Evolutionary conservation across 1,140 invertebrate species (phyloP).

Genomic region (Prorops nasuta): DNA sequence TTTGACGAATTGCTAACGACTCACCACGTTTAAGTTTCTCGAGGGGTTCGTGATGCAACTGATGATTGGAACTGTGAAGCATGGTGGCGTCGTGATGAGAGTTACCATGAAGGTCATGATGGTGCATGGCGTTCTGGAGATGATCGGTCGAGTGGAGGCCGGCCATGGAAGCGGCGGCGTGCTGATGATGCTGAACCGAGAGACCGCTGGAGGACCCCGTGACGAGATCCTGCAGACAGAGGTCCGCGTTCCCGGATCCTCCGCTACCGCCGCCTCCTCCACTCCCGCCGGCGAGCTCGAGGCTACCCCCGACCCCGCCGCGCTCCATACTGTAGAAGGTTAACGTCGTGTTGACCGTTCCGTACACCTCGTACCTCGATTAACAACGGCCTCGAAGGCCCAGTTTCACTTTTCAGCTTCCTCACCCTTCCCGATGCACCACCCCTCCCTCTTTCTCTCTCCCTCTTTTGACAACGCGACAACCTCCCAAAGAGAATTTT

Average conservation of each 20-base stretch:
- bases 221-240: slow-evolving; percentile 74
- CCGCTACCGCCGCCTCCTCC: slow-evolving; percentile 61
- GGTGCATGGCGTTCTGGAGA: slow-evolving; percentile 56
- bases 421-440: too few species aligned
- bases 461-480: too few species aligned
- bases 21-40: slow-evolving; percentile 82
- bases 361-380: slow-evolving; percentile 16
- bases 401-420: too few species aligned
- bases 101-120: slow-evolving; percentile 62
- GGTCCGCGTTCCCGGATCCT: slow-evolving; percentile 63
- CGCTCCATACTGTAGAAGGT: slow-evolving; percentile 56
- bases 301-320: slow-evolving; percentile 52
- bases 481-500: too few species aligned
- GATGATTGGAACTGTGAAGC: slow-evolving; percentile 53
- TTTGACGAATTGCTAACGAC: slow-evolving; percentile 47
- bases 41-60: slow-evolving; percentile 71
- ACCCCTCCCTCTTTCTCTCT: too few species aligned
- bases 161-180: slow-evolving; percentile 65
- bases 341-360: slow-evolving; percentile 53
- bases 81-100: slow-evolving; percentile 57
- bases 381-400: neutral
- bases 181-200: slow-evolving; percentile 61
- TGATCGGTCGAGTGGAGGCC: slow-evolving; percentile 55
- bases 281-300: slow-evolving; percentile 60
- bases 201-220: slow-evolving; percentile 47